phyloP scores from a whole-genome alignment of 2,888 invertebrate genomes.

The Meiosimyza platycephala region DNA sequence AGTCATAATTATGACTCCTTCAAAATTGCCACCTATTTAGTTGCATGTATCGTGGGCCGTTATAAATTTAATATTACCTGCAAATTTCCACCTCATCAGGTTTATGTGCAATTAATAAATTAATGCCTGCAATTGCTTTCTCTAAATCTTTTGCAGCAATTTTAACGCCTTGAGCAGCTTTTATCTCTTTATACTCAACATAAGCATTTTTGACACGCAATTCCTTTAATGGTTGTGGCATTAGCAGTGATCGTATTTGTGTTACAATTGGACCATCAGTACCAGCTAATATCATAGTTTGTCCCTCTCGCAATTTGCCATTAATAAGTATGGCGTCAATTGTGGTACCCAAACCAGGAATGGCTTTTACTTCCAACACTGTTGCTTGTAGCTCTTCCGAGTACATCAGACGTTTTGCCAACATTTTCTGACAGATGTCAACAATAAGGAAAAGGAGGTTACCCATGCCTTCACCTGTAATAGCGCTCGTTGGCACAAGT shows the following conservation, averaged over 20 bases:
- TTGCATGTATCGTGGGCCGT: too few species aligned
- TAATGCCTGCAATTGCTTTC: slow-evolving; percentile 96
- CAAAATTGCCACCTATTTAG: not conserved
- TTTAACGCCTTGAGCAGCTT: slow-evolving; percentile 98
- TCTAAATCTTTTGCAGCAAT: slow-evolving; percentile 98
- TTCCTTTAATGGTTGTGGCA: slow-evolving; percentile 98
- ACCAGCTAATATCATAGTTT: slow-evolving; percentile 94
- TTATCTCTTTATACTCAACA: slow-evolving; percentile 92
- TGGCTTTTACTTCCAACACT: slow-evolving; percentile 91
- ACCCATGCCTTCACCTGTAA: slow-evolving; percentile 98
- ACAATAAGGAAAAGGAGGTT: slow-evolving; percentile 94
- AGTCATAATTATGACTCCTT: not conserved
- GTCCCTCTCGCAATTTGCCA: slow-evolving; percentile 92
- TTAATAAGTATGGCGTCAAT: slow-evolving; percentile 99
- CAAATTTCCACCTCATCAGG: slow-evolving; percentile 93
- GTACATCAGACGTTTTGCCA: slow-evolving; percentile 90
- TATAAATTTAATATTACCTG: slow-evolving; percentile 67
- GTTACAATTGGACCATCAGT: slow-evolving; percentile 99
- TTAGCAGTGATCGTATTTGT: slow-evolving; percentile 93
- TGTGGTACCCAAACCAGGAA: slow-evolving; percentile 96
- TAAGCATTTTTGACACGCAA: slow-evolving; percentile 96
- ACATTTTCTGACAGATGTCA: slow-evolving; percentile 88
- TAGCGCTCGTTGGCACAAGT: slow-evolving; percentile 96
- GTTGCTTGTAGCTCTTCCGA: slow-evolving; percentile 92
- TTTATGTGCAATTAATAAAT: slow-evolving; percentile 89